Conservation (phyloP, 2,888 invertebrate species). For the Colletes collaris region DNA sequence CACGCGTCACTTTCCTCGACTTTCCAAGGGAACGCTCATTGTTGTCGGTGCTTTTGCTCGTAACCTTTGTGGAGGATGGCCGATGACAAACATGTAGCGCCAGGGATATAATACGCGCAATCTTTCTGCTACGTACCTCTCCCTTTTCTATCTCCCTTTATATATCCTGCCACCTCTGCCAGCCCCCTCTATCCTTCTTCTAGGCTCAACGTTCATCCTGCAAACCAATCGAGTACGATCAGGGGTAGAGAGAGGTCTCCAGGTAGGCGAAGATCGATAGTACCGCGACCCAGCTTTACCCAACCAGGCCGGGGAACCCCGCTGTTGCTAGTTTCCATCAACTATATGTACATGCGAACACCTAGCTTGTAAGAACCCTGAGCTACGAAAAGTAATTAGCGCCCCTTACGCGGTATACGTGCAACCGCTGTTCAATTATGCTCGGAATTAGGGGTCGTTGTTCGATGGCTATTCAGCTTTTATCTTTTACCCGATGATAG, state of each 20-base stretch:
- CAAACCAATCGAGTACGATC: slow-evolving; percentile 56
- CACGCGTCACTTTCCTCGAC: slow-evolving; percentile 47
- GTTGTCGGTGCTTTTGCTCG: slow-evolving; percentile 38
- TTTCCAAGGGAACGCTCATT: slow-evolving; percentile 57
- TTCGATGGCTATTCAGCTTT: slow-evolving; percentile 11
- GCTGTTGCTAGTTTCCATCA: slow-evolving; percentile 73
- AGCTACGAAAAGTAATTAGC: slow-evolving; percentile 57
- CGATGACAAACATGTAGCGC: slow-evolving; percentile 25
- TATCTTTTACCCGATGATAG: background rate
- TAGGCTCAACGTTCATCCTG: slow-evolving; percentile 62
- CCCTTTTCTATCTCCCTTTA: slow-evolving; percentile 38
- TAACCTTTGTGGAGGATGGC: slow-evolving; percentile 38
- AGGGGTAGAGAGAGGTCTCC: slow-evolving; percentile 72
- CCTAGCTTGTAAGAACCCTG: background rate
- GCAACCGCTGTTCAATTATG: background rate
- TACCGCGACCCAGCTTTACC: slow-evolving; percentile 81
- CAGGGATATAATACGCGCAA: slow-evolving; percentile 50
- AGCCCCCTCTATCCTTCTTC: slow-evolving; percentile 27
- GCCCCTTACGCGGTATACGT: slow-evolving; percentile 31
- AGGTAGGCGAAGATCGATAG: slow-evolving; percentile 81
- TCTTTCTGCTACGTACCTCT: slow-evolving; percentile 48
- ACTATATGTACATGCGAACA: slow-evolving; percentile 54
- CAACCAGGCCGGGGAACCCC: slow-evolving; percentile 71
- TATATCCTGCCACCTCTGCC: slow-evolving; percentile 42
- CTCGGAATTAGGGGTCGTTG: slow-evolving; percentile 13